Evolutionary conservation across 2,888 invertebrate genomes (phyloP).

Genomic region (Ganaspis brasiliensis): DNA sequence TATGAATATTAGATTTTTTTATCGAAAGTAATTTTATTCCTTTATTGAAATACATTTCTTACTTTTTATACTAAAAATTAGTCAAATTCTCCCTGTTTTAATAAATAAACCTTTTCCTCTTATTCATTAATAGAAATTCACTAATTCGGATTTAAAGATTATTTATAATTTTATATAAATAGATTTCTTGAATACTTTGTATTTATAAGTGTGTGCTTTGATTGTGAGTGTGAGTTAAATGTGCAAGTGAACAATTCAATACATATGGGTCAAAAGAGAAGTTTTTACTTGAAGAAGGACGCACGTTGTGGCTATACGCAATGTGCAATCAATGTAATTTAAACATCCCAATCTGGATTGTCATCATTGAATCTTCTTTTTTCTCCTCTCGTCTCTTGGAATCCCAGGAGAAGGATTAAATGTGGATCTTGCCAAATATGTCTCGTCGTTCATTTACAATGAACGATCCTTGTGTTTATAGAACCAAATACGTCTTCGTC

Average conservation of each 20-base stretch:
- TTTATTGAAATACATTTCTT: too few relatives aligned
- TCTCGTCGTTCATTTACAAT: not conserved
- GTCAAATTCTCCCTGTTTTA: too few relatives aligned
- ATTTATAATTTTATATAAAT: too few relatives aligned
- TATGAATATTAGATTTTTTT: too few relatives aligned
- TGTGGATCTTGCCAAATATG: conserved; percentile 10
- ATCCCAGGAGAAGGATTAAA: conserved; percentile 24
- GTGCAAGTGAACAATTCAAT: not conserved
- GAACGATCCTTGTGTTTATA: conserved; percentile 20
- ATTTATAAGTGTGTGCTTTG: not conserved
- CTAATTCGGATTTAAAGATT: too few relatives aligned
- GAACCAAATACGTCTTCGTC: conserved; percentile 22
- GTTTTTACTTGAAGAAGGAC: conserved; percentile 25
- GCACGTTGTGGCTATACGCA: conserved; percentile 32
- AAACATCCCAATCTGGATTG: conserved; percentile 25
- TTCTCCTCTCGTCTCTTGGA: conserved; percentile 8
- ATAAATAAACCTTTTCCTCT: too few relatives aligned
- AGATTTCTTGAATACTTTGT: not conserved
- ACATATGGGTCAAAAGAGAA: conserved; percentile 18
- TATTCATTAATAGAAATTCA: too few relatives aligned
- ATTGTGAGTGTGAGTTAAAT: not conserved
- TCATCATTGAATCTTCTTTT: conserved; percentile 25
- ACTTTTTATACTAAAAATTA: too few relatives aligned
- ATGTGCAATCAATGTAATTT: conserved; percentile 52
- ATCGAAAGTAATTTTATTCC: too few relatives aligned